phyloP scores from a whole-genome alignment of 2,113 vertebrate species.

The Gobiocypris rarus region DNA sequence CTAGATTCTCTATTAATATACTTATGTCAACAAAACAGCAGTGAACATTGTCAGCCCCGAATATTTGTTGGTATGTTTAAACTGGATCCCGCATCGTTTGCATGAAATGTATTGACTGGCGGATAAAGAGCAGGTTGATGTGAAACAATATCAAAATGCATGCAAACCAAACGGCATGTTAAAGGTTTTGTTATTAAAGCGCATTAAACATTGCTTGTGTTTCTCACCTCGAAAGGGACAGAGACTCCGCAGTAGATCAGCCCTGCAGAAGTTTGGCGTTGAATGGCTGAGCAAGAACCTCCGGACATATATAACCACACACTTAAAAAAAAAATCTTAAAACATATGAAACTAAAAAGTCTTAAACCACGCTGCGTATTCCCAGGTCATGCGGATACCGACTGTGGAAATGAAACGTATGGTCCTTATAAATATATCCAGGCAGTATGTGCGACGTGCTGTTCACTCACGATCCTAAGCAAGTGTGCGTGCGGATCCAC shows the following conservation, averaged over 20 bases:
- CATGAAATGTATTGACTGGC: not conserved
- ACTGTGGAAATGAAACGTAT: not conserved
- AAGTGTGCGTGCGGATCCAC: constrained; percentile 6
- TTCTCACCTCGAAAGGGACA: constrained; percentile 43
- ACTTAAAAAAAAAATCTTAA: not conserved
- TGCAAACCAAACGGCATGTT: not conserved
- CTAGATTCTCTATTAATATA: not conserved
- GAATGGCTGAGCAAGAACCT: constrained; percentile 16
- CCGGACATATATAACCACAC: constrained; percentile 24
- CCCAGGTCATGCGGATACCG: not conserved
- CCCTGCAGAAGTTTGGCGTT: constrained; percentile 32
- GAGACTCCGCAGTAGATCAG: constrained; percentile 24
- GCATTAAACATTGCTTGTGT: not conserved
- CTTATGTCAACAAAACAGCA: not conserved
- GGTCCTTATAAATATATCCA: constrained; percentile 23
- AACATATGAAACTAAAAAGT: not conserved
- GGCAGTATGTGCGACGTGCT: no score
- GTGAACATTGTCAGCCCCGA: not conserved
- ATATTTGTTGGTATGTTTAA: not conserved
- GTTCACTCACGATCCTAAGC: not conserved
- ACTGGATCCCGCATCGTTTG: not conserved
- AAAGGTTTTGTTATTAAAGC: not conserved
- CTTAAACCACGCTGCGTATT: not conserved
- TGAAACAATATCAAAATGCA: not conserved
- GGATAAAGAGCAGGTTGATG: not conserved